A percentile compares a stretch with the other conserved stretches of the same genome.
These are phyloP conservation scores for Phallusia fumigata DNA, from an alignment of 23 tunicate species.

Conservation along the genomic window DNA sequence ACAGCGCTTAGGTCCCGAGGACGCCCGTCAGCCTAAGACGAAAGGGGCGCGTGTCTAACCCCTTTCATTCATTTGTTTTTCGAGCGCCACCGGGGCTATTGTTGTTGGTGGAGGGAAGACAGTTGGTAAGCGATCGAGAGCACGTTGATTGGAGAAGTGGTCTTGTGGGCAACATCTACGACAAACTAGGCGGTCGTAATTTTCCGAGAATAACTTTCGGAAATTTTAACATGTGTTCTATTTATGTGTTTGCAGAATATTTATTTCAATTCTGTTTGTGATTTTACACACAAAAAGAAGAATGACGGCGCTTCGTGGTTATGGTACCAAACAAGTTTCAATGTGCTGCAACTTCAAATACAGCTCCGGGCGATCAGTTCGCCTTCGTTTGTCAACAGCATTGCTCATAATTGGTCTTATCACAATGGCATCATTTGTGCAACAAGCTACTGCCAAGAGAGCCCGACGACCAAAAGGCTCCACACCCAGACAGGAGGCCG, in stretches of 20 bases:
- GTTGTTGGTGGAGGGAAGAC: not conserved
- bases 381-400: not conserved
- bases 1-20: conserved; percentile 28
- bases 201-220: not conserved
- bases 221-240: not conserved
- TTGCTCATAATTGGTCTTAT: not conserved
- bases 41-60: conserved; percentile 37
- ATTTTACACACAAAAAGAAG: not conserved
- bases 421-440: not conserved
- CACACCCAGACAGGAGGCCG: not conserved
- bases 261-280: not conserved
- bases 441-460: not conserved
- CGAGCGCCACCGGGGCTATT: conserved; percentile 36
- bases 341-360: not conserved
- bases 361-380: not conserved
- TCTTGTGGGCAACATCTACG: not conserved
- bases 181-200: not conserved
- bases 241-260: not conserved
- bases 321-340: not conserved
- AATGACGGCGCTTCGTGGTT: not conserved
- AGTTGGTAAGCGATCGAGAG: not conserved
- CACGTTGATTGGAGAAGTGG: not conserved
- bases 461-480: not conserved
- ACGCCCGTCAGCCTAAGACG: conserved; percentile 41
- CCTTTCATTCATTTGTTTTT: conserved; percentile 47